Conservation (phyloP, 2,888 invertebrate species). For the Drosophila affinis region DNA sequence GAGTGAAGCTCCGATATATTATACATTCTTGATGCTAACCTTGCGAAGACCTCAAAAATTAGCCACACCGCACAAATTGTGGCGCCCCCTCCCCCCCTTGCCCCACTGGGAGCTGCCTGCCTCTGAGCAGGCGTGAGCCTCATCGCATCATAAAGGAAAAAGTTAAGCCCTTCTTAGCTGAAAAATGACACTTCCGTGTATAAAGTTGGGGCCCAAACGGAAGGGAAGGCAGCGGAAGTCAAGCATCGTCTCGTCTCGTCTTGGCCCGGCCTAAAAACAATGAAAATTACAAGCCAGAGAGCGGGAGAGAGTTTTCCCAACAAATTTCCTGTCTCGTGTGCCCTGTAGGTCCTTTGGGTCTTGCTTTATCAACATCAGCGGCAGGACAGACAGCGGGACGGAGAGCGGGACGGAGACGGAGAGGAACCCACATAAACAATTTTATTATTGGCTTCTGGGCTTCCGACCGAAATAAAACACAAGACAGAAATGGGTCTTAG, state of each 20-base stretch:
- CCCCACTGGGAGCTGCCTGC: constrained; percentile 16
- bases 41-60: constrained; percentile 60
- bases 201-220: constrained; percentile 20
- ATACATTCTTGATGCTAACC: constrained; percentile 68
- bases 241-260: constrained; percentile 50
- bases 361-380: constrained; percentile 40
- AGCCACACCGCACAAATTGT: constrained; percentile 23
- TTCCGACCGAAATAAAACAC: constrained; percentile 20
- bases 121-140: constrained; percentile 61
- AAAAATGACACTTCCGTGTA: constrained; percentile 77
- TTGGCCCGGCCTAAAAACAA: constrained; percentile 45
- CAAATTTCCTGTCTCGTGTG: constrained; percentile 37
- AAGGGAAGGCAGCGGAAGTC: constrained; percentile 54
- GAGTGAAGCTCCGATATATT: constrained; percentile 70
- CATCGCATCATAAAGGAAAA: constrained; percentile 59
- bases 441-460: constrained; percentile 69
- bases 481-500: constrained; percentile 13
- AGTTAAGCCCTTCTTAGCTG: constrained; percentile 75
- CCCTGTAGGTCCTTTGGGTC: background rate
- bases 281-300: constrained; percentile 47
- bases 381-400: background rate
- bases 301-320: constrained; percentile 3
- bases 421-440: constrained; percentile 67
- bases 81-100: background rate
- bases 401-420: constrained; percentile 5